phyloP scores from a whole-genome alignment of 2,113 vertebrate species.

The Trogon surrucura region DNA sequence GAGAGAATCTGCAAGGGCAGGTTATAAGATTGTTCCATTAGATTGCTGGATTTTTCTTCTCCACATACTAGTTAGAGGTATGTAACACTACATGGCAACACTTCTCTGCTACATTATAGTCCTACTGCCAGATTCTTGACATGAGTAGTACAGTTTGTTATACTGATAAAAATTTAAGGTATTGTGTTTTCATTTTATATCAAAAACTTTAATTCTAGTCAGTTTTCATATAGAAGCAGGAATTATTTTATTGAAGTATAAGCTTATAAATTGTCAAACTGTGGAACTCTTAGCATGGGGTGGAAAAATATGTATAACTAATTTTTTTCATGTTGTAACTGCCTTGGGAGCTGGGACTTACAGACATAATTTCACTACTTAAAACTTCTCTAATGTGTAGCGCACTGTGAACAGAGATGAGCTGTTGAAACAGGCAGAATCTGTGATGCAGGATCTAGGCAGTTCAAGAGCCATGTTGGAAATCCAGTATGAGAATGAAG shows the following conservation, averaged over 20 bases:
- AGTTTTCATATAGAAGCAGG: background rate
- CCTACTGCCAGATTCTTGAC: background rate
- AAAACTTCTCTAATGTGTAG: slow-evolving; percentile 73
- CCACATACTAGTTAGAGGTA: fast-evolving
- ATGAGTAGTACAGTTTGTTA: background rate
- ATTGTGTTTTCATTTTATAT: background rate
- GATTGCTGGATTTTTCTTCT: background rate
- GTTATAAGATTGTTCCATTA: background rate
- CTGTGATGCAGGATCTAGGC: slow-evolving; percentile 98
- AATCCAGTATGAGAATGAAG: slow-evolving; percentile 99
- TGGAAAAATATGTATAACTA: background rate
- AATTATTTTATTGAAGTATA: background rate
- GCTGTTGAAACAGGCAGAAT: slow-evolving; percentile 97
- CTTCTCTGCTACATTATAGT: background rate
- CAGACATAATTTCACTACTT: slow-evolving; percentile 32
- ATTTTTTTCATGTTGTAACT: slow-evolving; percentile 23
- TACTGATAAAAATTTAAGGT: background rate
- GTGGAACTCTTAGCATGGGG: background rate
- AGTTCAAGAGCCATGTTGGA: slow-evolving; percentile 99
- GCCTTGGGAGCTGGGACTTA: slow-evolving; percentile 18
- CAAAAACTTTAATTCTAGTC: background rate
- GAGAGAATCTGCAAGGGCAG: background rate
- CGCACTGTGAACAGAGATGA: slow-evolving; percentile 99
- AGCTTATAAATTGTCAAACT: background rate
- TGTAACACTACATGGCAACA: background rate